Conservation (phyloP, 2,888 invertebrate species). For the Pollenia amentaria region DNA sequence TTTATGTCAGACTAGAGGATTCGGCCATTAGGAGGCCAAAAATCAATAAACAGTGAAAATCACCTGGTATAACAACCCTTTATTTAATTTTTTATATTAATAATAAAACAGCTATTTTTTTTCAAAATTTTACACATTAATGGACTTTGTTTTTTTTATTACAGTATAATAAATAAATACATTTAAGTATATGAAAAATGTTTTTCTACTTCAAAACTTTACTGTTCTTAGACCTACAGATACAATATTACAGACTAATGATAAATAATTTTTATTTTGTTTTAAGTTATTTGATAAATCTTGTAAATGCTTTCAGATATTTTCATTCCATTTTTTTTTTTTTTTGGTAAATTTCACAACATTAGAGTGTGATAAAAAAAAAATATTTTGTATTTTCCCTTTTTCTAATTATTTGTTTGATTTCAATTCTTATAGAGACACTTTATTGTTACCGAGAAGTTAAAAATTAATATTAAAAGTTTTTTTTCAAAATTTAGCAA, state of each 20-base stretch:
- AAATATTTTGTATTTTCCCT: conserved; percentile 15
- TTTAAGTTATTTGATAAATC: conserved; percentile 45
- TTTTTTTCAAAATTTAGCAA: not conserved
- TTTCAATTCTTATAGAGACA: conserved; percentile 54
- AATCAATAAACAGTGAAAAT: too few relatives aligned
- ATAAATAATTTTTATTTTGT: conserved; percentile 58
- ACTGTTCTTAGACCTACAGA: conserved; percentile 38
- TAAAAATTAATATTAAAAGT: not conserved
- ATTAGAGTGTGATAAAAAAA: conserved; percentile 57
- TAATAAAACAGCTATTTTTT: not conserved
- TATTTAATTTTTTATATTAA: too few relatives aligned
- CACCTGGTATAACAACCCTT: too few relatives aligned
- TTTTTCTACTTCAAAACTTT: conserved; percentile 47
- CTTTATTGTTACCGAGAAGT: conserved; percentile 54
- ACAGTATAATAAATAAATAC: conserved; percentile 55
- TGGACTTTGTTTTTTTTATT: conserved; percentile 62
- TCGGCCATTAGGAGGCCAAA: too few relatives aligned
- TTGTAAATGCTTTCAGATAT: conserved; percentile 63
- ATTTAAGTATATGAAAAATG: conserved; percentile 56
- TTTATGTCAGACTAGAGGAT: too few relatives aligned
- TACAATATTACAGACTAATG: conserved; percentile 63
- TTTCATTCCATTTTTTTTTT: conserved; percentile 19
- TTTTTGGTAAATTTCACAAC: conserved; percentile 65
- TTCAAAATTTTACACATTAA: conserved; percentile 62
- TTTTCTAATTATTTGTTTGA: conserved; percentile 43